A percentile compares a stretch with the other conserved stretches of the same genome.
Conservation (phyloP, 2,888 invertebrate genomes). For the Diarsia brunnea region DNA sequence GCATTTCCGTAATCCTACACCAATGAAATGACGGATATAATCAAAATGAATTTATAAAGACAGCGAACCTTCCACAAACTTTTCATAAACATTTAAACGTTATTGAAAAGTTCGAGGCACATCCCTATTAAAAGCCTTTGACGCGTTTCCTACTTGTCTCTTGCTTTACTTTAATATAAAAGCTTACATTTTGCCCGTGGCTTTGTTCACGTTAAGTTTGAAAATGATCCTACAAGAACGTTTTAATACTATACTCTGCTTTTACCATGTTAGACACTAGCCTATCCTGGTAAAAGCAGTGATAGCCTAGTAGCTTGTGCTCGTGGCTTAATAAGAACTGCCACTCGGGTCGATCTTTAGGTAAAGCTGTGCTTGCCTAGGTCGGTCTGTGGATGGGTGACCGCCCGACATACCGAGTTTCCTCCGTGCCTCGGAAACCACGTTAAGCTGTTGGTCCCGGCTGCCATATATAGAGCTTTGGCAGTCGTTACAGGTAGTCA, state of each 20-base stretch:
- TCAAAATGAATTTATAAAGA: constrained; percentile 23
- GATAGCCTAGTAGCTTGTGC: too few relatives aligned
- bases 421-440: too few relatives aligned
- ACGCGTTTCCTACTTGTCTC: constrained; percentile 15
- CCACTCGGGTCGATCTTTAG: too few relatives aligned
- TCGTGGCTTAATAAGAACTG: too few relatives aligned
- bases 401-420: too few relatives aligned
- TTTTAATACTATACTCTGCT: background rate
- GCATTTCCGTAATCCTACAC: background rate
- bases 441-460: too few relatives aligned
- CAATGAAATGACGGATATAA: constrained; percentile 9
- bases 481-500: too few relatives aligned
- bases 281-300: too few relatives aligned
- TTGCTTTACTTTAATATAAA: background rate
- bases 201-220: background rate
- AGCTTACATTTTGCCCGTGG: background rate
- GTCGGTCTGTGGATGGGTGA: too few relatives aligned
- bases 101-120: constrained; percentile 49
- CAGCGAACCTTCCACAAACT: constrained; percentile 20
- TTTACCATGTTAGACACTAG: too few relatives aligned
- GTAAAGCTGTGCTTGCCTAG: too few relatives aligned
- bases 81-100: constrained; percentile 35
- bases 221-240: background rate
- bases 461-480: too few relatives aligned
- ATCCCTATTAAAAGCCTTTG: constrained; percentile 39